These are phyloP conservation scores for Pharmacophagus antenor DNA, from an alignment of 2,888 invertebrate species.

Conservation along the genomic window DNA sequence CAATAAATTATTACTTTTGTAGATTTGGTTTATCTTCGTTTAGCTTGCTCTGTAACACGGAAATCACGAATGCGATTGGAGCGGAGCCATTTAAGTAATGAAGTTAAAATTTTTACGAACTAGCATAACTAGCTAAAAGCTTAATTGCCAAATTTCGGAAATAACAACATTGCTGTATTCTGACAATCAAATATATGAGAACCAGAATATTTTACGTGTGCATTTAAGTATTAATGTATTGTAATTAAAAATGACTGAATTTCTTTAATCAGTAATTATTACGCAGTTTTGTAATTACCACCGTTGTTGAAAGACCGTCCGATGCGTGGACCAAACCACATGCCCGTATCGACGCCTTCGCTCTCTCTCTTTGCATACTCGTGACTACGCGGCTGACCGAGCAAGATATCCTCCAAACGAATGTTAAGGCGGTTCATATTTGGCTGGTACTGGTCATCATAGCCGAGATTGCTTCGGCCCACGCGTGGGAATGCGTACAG, in stretches of 20 bases:
- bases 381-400: conserved; percentile 34
- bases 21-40: too few relatives aligned
- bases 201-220: too few relatives aligned
- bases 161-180: too few relatives aligned
- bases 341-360: conserved; percentile 48
- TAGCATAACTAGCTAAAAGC: too few relatives aligned
- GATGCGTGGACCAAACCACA: conserved; percentile 86
- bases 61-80: too few relatives aligned
- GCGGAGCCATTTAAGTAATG: too few relatives aligned
- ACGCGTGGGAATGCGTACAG: conserved; percentile 70
- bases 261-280: background rate
- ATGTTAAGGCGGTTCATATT: conserved; percentile 35
- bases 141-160: too few relatives aligned
- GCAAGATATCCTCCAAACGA: conserved; percentile 37
- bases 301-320: conserved; percentile 74
- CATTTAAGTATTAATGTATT: too few relatives aligned
- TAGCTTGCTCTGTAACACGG: too few relatives aligned
- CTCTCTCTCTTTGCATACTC: conserved; percentile 40
- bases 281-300: conserved; percentile 39
- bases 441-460: conserved; percentile 36
- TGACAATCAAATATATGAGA: too few relatives aligned
- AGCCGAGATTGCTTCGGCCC: conserved; percentile 50
- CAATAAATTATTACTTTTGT: too few relatives aligned
- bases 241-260: background rate
- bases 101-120: too few relatives aligned